A percentile compares a stretch with the other conserved stretches of the same genome.
phyloP scores from a whole-genome alignment of 2,888 invertebrate genomes.

The Hyposoter didymator region DNA sequence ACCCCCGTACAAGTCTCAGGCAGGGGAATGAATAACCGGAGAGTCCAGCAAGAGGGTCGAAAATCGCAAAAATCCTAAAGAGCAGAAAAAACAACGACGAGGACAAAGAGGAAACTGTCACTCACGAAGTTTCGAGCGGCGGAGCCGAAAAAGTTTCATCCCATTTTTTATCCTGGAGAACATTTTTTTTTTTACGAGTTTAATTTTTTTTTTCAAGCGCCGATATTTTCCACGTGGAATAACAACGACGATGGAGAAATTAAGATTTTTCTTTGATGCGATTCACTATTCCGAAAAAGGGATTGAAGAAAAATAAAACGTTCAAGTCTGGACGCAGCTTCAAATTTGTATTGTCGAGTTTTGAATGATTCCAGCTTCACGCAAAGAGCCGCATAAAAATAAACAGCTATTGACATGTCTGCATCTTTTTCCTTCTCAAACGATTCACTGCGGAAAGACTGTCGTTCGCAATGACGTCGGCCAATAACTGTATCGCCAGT shows the following conservation, averaged over 20 bases:
- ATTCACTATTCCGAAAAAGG: neutral
- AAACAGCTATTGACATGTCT: slow-evolving; percentile 19
- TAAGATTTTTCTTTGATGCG: neutral
- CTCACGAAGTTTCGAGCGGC: neutral
- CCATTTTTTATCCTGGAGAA: neutral
- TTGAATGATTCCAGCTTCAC: neutral
- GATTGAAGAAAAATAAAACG: neutral
- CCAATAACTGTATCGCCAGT: slow-evolving; percentile 3
- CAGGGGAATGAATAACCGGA: slow-evolving; percentile 43
- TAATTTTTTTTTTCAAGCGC: neutral
- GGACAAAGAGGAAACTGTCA: neutral
- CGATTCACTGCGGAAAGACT: slow-evolving; percentile 14
- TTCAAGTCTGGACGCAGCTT: neutral
- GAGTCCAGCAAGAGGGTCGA: slow-evolving; percentile 36
- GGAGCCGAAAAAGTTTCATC: slow-evolving; percentile 3
- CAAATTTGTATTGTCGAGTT: neutral
- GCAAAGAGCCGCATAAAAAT: neutral
- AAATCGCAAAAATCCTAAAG: slow-evolving; percentile 39
- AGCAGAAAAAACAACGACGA: slow-evolving; percentile 10
- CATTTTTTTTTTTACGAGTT: slow-evolving; percentile 1
- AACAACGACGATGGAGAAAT: neutral
- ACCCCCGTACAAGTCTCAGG: neutral
- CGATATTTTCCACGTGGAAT: neutral
- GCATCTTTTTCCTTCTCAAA: neutral
- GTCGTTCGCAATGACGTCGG: slow-evolving; percentile 20